Percentiles rank a stretch among this genome's conserved stretches.
Conservation (phyloP, 2,797 vertebrate species). For the Rhodeus uyekii region DNA sequence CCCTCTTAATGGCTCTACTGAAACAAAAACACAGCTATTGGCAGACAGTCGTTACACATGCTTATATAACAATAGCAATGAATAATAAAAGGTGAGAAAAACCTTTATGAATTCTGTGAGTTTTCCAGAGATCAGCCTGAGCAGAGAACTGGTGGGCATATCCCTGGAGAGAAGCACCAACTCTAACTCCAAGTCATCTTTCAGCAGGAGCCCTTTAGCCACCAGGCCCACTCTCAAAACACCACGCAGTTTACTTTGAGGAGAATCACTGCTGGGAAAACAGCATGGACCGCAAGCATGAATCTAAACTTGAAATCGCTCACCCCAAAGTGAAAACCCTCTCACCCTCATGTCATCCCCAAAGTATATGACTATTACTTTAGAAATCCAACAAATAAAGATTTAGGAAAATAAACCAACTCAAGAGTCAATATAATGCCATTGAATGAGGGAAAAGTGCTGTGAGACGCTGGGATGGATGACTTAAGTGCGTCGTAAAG, state of each 20-base stretch:
- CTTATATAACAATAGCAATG: not conserved
- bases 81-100: not conserved
- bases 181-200: conserved; percentile 90
- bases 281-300: not conserved
- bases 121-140: conserved; percentile 86
- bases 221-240: conserved; percentile 96
- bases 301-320: not conserved
- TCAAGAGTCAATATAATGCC: not conserved
- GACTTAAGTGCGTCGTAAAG: not conserved
- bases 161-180: conserved; percentile 90
- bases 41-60: not conserved
- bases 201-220: conserved; percentile 92
- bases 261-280: conserved; percentile 64
- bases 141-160: conserved; percentile 84
- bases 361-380: not conserved
- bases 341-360: not conserved
- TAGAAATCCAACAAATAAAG: not conserved
- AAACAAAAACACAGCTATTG: not conserved
- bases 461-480: not conserved
- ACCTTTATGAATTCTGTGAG: conserved; percentile 82
- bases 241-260: conserved; percentile 81
- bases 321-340: not conserved
- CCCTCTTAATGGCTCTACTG: not conserved
- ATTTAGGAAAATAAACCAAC: not conserved
- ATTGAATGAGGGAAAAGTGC: too few relatives aligned